A percentile compares a stretch with the other conserved stretches of the same genome.
phyloP scores from a whole-genome alignment of 2,888 invertebrate genomes.

The Netelia melanura region DNA sequence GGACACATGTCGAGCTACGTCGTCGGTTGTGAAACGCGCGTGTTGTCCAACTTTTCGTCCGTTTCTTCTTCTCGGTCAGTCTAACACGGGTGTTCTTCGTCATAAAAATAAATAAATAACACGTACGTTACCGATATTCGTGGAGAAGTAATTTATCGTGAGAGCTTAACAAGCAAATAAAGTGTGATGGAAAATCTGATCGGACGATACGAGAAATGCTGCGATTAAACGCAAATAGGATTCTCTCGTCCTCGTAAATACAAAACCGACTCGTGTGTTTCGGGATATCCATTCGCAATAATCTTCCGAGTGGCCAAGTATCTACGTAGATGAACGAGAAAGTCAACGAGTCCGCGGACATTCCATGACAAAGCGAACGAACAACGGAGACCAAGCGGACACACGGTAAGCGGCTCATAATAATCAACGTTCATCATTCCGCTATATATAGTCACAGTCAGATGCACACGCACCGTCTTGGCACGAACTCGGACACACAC shows the following conservation, averaged over 20 bases:
- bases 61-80: constrained; percentile 26
- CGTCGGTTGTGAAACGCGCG: constrained; percentile 18
- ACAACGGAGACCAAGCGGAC: constrained; percentile 45
- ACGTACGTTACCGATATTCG: background rate
- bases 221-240: constrained; percentile 10
- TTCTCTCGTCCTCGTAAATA: constrained; percentile 3
- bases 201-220: constrained; percentile 1
- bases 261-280: background rate
- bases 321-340: constrained; percentile 14
- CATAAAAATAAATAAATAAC: background rate
- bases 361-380: constrained; percentile 32
- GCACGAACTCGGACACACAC: no score
- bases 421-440: constrained; percentile 7
- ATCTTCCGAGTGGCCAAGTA: background rate
- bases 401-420: constrained; percentile 54
- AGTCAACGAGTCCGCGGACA: constrained; percentile 22
- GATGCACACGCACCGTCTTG: constrained; percentile 10
- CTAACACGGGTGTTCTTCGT: constrained; percentile 25
- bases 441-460: constrained; percentile 1
- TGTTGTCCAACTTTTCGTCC: constrained; percentile 11
- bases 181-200: background rate
- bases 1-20: constrained; percentile 44
- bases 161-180: background rate
- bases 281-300: background rate
- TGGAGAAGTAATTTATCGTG: background rate